phyloP scores from a whole-genome alignment of 2,113 vertebrate genomes.

The Montifringilla adamsi region DNA sequence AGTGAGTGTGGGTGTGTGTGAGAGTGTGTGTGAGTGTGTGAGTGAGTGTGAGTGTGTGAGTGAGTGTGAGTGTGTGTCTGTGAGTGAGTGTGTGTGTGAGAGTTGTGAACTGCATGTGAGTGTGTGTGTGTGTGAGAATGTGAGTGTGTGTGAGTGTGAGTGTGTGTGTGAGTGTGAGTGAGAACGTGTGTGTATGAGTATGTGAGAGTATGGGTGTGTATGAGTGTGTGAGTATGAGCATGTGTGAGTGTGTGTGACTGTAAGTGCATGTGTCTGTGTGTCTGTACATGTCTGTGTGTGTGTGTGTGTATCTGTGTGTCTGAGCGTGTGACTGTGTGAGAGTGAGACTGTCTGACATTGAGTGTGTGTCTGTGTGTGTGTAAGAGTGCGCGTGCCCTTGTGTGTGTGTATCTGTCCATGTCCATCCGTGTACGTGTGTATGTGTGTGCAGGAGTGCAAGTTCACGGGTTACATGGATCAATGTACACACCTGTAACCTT shows the following conservation, averaged over 20 bases:
- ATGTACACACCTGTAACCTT: accelerated
- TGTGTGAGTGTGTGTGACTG: neutral
- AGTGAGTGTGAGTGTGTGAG: neutral
- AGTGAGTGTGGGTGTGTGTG: neutral
- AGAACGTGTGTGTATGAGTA: too few relatives aligned
- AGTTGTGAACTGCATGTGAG: too few relatives aligned
- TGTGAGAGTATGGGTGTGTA: too few relatives aligned
- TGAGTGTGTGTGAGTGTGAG: neutral
- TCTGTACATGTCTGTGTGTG: too few relatives aligned
- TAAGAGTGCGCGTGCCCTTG: too few relatives aligned
- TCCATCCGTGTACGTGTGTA: accelerated
- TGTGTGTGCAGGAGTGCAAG: accelerated
- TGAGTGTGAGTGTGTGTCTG: too few relatives aligned
- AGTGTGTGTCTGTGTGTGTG: neutral
- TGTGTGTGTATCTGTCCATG: too few relatives aligned
- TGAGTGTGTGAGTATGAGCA: too few relatives aligned
- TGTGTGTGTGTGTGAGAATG: neutral
- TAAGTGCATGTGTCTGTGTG: accelerated
- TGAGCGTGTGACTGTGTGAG: neutral
- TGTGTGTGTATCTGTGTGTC: neutral
- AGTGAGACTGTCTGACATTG: too few relatives aligned
- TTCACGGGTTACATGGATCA: accelerated
- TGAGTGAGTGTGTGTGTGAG: too few relatives aligned
- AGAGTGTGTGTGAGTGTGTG: neutral
- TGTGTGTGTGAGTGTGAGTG: neutral